Base-by-base conservation (phyloP, 2,888 invertebrate genomes). In the Melinaea menophilus region DNA sequence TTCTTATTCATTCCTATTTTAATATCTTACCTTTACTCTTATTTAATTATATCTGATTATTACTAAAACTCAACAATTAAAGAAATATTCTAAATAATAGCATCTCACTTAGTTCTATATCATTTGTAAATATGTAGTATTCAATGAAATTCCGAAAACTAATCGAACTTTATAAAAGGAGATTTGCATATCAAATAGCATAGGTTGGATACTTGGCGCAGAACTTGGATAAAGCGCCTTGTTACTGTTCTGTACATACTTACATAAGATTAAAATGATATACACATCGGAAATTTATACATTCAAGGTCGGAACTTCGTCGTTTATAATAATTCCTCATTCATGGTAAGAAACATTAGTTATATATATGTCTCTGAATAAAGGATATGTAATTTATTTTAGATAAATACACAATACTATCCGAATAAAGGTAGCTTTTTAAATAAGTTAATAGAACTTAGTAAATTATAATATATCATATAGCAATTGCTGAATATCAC, bases 161-260 rank as follows among this genome's bases (percentile, higher is more conserved):
- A 65, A 65, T 65, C 63, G 61, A 67, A 67, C 63, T 63, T 65
- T 67, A 67, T 67, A 67, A 63, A 63, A 65, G 60, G 55, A 62
- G 65, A 65, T 67, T 67, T 67, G 63, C 65, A 67, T 61, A 56
- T 58, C 67, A 63, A 65, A 67, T 67, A 67, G 47, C 59, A 67
- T 59, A 56, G 61, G 59, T 57, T 55, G 59, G 56, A 67, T 58
- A 65, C 59, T 67, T 51, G 45, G 46, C 56, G 56, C 45, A 33
- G 59, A 56, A 62, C 56, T 65, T 61, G 48, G 61, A 65, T 61
- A 63, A 55, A 59, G 61, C 61, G 41, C 62, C 63, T 63, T 63
- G 63, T 65, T 62, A 58, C 58, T 54, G 35, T 56, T 47, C 51
- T 58, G 37, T 58, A 57, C 54, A 4, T 12, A 31, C 9, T 22